Evolutionary conservation across 1,140 invertebrate species (phyloP), one percentile per base, ranked within the genome.

Genomic region (Apis dorsata): DNA sequence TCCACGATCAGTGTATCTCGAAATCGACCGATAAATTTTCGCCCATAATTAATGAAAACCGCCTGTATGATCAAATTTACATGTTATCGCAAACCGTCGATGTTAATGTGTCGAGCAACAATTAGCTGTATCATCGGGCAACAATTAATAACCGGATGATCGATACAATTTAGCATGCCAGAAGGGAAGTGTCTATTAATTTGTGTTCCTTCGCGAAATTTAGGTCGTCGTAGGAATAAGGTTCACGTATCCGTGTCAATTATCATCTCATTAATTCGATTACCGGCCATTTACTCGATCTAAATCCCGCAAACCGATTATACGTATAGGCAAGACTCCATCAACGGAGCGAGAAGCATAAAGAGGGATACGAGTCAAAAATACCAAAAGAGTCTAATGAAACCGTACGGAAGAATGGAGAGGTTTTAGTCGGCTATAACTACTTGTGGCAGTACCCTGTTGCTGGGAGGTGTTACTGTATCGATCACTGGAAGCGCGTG

Each of bases 381-480:
- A 60, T 72, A 80, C 57, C 51, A 34, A 28, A 57, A 15, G 11
- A 44, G 49, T 44, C 55, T 71, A 70, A 84, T 87, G 75, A 74
- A 87, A 87, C 74, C 19, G 59, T 55, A 75, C 59, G 63, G 63
- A 83, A 78, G 86, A 76, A 84, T 79, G 73, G 86, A 75, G 79
- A 65, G 70, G 63, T 66, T 71, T 88, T 76, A 65, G 73, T 71
- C 44, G 70, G 76, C 77, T 71, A 83, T 88, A 86, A 88, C 86
- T 85, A 86, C 86, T 88, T 88, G 87, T 84, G 83, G 86, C 87
- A 83, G 79, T 88, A 89, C 88, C 91, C 91, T 92, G 91, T 92
- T 92, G 91, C 91, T 90, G 90, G 86, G 91, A 91, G 91, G 90
- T 91, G 90, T 90, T 91, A 91, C 90, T 89, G 86, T 91, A 92